Base-by-base conservation (phyloP, 2,888 invertebrate genomes). In the Steinernema carpocapsae region DNA sequence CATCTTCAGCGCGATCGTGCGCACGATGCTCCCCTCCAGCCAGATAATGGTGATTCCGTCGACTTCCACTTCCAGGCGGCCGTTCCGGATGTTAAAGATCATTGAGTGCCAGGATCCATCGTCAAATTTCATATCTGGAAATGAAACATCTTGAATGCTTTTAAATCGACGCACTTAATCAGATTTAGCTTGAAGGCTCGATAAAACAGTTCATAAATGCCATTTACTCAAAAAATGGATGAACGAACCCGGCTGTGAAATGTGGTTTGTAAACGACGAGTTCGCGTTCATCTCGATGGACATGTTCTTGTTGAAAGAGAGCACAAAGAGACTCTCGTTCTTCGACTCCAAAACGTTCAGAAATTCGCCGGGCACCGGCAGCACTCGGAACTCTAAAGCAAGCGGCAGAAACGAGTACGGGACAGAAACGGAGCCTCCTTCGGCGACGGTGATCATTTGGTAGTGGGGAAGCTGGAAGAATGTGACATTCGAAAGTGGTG, bases 331-430 rank as follows among this genome's bases (percentile, higher is more conserved):
- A n/a, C 83, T 82, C 37, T 76, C 80, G 72, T 85, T 85, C 52
- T 79, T 77, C 37, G 78, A 76, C 72, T 85, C 85, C 12, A 83
- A 70, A 43, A 84, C 72, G 14, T 81, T 76, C 12, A 85, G 76
- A 12, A 85, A 72, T 2, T 77, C 56, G 0, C 78, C 74, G 17
- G 80, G 73, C 17, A 42, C 22, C 1, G 81, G 78, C 19, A 86
- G 76, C 17, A 84, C 59, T 29, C 85, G 82, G 64, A 86, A 86
- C 75, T 86, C 86, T 71, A 86, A 83, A 0, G 84, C 78, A 56
- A 86, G 86, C 6, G 86, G 86, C 12, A 86, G 81, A 70, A 86
- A 86, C 3, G 84, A 82, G 78, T 86, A 86, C 7, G 85, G 83
- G 45, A 86, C 75, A 46, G 79, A 76, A 0, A 83, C 83, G 3